Evolutionary conservation across 2,113 vertebrate species (phyloP).

Genomic region (Menidia beryllina): DNA sequence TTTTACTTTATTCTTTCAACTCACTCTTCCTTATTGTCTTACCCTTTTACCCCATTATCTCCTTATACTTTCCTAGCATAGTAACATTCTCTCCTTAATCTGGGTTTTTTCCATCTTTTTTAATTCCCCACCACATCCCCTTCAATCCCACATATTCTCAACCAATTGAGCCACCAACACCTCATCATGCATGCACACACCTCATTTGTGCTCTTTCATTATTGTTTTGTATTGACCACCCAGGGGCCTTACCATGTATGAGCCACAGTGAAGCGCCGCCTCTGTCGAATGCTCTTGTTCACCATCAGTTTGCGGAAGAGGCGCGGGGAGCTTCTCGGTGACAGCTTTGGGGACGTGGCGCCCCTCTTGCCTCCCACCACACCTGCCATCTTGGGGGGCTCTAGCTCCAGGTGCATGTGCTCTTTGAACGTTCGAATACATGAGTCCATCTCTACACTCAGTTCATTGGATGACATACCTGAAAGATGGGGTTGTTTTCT

Average conservation of each 20-base stretch:
- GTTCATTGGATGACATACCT: slow-evolving; percentile 91
- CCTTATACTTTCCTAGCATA: background rate
- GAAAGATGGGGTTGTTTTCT: slow-evolving; percentile 9
- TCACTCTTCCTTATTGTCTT: background rate
- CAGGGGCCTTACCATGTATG: slow-evolving; percentile 93
- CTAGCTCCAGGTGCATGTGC: slow-evolving; percentile 97
- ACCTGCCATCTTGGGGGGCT: slow-evolving; percentile 89
- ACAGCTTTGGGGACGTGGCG: slow-evolving; percentile 94
- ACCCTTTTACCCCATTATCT: slow-evolving; percentile 17
- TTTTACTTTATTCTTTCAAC: background rate
- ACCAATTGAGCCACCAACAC: background rate
- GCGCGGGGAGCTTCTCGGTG: slow-evolving; percentile 94
- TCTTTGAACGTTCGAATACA: slow-evolving; percentile 98
- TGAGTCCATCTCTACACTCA: slow-evolving; percentile 87
- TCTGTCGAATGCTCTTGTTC: slow-evolving; percentile 97
- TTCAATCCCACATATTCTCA: background rate
- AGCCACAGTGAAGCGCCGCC: slow-evolving; percentile 96
- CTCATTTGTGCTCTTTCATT: background rate
- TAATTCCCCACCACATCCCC: slow-evolving; percentile 16
- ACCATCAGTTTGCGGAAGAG: slow-evolving; percentile 99
- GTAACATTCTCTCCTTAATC: background rate
- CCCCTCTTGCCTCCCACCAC: slow-evolving; percentile 85
- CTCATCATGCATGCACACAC: background rate
- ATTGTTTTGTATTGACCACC: background rate
- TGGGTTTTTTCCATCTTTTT: background rate